Conservation (phyloP, 2,113 vertebrate species). For the Trochalopteron elliotii region DNA sequence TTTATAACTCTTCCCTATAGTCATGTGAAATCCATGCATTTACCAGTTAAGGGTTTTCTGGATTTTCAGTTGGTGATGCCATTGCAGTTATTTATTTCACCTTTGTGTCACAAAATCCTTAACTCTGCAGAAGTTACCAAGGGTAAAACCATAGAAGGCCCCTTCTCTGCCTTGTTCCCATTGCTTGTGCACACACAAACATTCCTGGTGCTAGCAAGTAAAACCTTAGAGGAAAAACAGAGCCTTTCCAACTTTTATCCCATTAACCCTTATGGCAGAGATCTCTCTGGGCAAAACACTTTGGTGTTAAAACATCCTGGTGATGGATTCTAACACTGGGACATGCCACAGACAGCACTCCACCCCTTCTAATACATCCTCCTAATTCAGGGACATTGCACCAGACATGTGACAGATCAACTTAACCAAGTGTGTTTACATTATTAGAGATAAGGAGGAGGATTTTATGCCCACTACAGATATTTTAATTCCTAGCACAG, state of each 20-base stretch:
- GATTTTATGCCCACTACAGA: conserved; percentile 58
- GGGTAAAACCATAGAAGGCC: neutral
- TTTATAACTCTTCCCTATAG: neutral
- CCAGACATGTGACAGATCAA: conserved; percentile 58
- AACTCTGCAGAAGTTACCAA: neutral
- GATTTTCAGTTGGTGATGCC: neutral
- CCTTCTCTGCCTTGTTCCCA: neutral
- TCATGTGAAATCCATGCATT: neutral
- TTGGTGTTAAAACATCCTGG: neutral
- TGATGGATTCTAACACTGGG: neutral
- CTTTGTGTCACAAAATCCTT: neutral
- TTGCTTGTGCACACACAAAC: neutral
- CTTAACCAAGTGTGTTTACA: conserved; percentile 76
- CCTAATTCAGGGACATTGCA: conserved; percentile 28
- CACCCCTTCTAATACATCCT: neutral
- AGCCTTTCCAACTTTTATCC: neutral
- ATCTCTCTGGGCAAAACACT: neutral
- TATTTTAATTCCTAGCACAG: conserved; percentile 70
- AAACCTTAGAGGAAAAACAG: neutral
- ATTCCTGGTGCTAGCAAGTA: neutral
- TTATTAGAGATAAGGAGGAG: conserved; percentile 73
- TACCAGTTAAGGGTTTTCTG: neutral
- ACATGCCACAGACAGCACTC: neutral
- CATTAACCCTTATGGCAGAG: neutral
- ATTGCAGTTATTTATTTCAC: neutral